A percentile compares a stretch with the other conserved stretches of the same genome.
Evolutionary conservation across 2,888 invertebrate species (phyloP).

Genomic region (Thyatira batis): DNA sequence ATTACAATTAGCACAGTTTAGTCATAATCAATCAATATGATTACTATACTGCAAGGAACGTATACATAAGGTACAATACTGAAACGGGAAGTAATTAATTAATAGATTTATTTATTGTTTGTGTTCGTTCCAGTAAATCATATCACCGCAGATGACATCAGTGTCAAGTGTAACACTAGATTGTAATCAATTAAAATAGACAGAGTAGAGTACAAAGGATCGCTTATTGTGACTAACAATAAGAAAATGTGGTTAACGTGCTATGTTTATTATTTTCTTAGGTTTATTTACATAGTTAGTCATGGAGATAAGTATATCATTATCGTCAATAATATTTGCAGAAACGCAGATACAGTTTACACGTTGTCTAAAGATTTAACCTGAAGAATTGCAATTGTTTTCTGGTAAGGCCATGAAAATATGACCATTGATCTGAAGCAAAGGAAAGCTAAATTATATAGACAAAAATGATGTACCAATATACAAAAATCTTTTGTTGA

Average conservation of each 20-base stretch:
- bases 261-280: neutral
- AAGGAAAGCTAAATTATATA: too few species aligned
- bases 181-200: constrained; percentile 6
- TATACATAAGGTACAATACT: neutral
- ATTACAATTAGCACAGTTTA: too few species aligned
- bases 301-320: neutral
- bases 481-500: too few species aligned
- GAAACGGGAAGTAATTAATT: neutral
- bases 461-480: too few species aligned
- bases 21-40: neutral
- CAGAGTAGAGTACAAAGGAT: neutral
- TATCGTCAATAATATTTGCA: neutral
- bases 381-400: too few species aligned
- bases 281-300: neutral
- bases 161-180: neutral
- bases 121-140: neutral
- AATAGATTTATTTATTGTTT: neutral
- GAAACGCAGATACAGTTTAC: too few species aligned
- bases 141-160: constrained; percentile 2
- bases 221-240: constrained; percentile 7
- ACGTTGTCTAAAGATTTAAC: too few species aligned
- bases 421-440: too few species aligned
- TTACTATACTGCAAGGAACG: too few species aligned
- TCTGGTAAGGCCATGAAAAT: too few species aligned
- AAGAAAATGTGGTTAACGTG: neutral